phyloP scores from a whole-genome alignment of 2,113 vertebrate genomes.

The Heteronetta atricapilla region DNA sequence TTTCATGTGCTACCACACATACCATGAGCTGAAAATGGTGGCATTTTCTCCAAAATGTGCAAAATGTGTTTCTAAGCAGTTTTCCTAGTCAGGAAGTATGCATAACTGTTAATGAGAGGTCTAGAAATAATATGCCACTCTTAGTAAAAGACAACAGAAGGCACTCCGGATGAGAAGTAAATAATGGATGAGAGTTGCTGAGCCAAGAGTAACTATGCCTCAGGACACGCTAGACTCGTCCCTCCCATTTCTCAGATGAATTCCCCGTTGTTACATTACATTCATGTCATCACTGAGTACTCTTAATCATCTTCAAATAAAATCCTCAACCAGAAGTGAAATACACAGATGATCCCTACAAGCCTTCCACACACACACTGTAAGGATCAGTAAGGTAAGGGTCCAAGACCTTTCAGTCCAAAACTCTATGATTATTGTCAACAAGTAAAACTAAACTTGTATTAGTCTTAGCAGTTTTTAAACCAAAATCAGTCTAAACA shows the following conservation, averaged over 20 bases:
- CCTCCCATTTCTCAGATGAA: not conserved
- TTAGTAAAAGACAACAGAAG: slow-evolving; percentile 1
- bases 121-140: not conserved
- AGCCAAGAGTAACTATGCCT: not conserved
- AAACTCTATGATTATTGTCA: not conserved
- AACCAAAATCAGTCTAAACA: not conserved
- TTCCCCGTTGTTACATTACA: not conserved
- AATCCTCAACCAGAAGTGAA: not conserved
- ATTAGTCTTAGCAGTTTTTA: not conserved
- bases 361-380: not conserved
- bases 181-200: not conserved
- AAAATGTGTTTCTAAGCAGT: not conserved
- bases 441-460: not conserved
- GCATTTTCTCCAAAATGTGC: not conserved
- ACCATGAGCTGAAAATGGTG: not conserved
- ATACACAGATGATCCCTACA: not conserved
- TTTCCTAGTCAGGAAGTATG: not conserved
- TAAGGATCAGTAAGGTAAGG: not conserved
- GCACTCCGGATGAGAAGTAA: slow-evolving; percentile 1
- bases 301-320: not conserved
- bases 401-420: not conserved
- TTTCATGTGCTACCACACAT: not conserved
- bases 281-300: not conserved
- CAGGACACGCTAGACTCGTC: not conserved
- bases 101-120: not conserved